phyloP scores from a whole-genome alignment of 2,888 invertebrate species.

The Netelia melanura region DNA sequence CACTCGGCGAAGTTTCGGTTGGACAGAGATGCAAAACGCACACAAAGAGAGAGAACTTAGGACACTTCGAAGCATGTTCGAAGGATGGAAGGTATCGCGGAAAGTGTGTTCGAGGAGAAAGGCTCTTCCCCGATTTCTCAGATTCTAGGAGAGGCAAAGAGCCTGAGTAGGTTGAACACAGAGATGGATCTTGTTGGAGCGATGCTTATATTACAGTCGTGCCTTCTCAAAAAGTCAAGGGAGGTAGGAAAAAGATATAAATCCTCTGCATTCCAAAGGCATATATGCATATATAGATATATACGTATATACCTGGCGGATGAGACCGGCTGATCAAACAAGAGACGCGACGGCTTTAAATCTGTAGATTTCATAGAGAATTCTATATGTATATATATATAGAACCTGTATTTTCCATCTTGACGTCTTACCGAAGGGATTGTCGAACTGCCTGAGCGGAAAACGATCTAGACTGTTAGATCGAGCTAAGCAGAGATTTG shows the following conservation, averaged over 20 bases:
- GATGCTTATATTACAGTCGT: slow-evolving; percentile 39
- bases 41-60: neutral
- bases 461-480: slow-evolving; percentile 17
- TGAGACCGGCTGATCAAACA: slow-evolving; percentile 55
- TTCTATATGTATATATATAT: slow-evolving; percentile 3
- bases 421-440: slow-evolving; percentile 17
- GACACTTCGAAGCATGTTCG: neutral
- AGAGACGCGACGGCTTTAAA: slow-evolving; percentile 44
- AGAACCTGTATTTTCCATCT: slow-evolving; percentile 9
- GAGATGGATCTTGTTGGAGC: slow-evolving; percentile 16
- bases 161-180: neutral
- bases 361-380: slow-evolving; percentile 43
- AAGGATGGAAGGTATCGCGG: neutral
- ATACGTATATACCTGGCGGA: slow-evolving; percentile 37
- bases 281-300: slow-evolving; percentile 25
- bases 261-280: slow-evolving; percentile 49
- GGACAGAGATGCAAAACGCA: too few relatives aligned
- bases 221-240: slow-evolving; percentile 4
- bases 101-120: neutral
- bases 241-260: slow-evolving; percentile 40
- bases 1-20: neutral
- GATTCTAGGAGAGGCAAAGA: slow-evolving; percentile 8
- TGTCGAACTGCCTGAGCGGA: neutral
- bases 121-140: neutral
- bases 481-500: too few relatives aligned